Evolutionary conservation across 2,797 vertebrate genomes (phyloP).

Genomic region (Apogon hyalosoma): DNA sequence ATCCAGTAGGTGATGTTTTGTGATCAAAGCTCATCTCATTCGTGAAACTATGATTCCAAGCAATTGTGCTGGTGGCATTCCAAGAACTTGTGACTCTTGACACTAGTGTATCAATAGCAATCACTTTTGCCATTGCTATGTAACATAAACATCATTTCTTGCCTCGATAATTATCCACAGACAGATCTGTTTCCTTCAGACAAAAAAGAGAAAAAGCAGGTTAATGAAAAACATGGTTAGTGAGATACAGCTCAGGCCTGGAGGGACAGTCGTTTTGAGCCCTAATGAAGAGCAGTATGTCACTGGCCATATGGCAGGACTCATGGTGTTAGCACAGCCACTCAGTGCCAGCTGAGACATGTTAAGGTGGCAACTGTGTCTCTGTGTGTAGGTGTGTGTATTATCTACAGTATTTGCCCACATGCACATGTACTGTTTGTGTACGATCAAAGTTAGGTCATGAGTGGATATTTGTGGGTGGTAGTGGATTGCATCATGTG

Average conservation of each 20-base stretch:
- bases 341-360: conserved; percentile 57
- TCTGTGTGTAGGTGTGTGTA: neutral
- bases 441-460: conserved; percentile 14
- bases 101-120: no score
- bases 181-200: neutral
- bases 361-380: conserved; percentile 37
- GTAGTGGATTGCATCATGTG: conserved; percentile 41
- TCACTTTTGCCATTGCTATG: no score
- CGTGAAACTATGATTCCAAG: no score
- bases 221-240: conserved; percentile 11
- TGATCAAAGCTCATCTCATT: no score
- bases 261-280: conserved; percentile 64
- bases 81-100: no score
- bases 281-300: conserved; percentile 81
- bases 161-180: no score
- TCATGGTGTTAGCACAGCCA: conserved; percentile 63
- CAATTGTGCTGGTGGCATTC: no score
- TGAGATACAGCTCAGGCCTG: conserved; percentile 54
- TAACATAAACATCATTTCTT: no score
- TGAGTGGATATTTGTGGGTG: conserved; percentile 46
- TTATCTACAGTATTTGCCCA: conserved; percentile 16
- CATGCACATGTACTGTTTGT: conserved; percentile 33
- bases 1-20: no score
- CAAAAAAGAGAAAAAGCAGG: neutral
- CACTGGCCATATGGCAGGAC: conserved; percentile 76